Conservation (phyloP, 2,888 invertebrate genomes). For the Nemoura dubitans region DNA sequence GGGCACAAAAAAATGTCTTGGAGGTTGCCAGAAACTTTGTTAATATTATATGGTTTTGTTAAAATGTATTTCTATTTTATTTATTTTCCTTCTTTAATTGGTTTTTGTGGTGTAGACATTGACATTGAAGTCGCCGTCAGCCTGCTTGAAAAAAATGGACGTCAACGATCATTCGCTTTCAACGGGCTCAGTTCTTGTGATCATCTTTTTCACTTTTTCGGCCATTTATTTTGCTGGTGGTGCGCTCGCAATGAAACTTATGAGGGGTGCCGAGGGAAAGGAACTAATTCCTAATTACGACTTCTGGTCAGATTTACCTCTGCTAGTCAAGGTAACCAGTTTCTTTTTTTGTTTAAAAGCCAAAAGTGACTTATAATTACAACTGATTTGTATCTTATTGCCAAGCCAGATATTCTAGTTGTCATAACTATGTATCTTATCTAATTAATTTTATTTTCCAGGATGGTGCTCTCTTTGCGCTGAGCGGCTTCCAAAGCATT, state of each 20-base stretch:
- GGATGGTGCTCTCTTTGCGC: constrained; percentile 71
- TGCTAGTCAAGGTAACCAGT: constrained; percentile 71
- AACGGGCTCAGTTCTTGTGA: constrained; percentile 70
- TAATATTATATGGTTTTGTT: too few species aligned
- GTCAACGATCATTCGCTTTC: constrained; percentile 62
- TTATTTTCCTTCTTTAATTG: too few species aligned
- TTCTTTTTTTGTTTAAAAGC: too few species aligned
- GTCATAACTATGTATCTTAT: constrained; percentile 24
- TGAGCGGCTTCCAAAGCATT: constrained; percentile 68
- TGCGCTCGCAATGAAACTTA: constrained; percentile 69
- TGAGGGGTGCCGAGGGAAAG: constrained; percentile 75
- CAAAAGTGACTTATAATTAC: neutral
- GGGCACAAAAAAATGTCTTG: too few species aligned
- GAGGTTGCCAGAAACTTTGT: too few species aligned
- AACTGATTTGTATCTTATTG: neutral
- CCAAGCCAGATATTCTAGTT: neutral
- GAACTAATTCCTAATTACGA: constrained; percentile 78
- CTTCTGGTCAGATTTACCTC: constrained; percentile 77
- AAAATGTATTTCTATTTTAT: too few species aligned
- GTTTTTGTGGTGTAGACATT: constrained; percentile 58
- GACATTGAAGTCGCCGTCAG: constrained; percentile 63
- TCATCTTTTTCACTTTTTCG: constrained; percentile 68
- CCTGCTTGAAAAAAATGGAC: constrained; percentile 61
- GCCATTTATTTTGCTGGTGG: constrained; percentile 74
- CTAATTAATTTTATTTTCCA: constrained; percentile 58